Base-by-base conservation (phyloP, 2,797 vertebrate genomes). In the Acropternis orthonyx region DNA sequence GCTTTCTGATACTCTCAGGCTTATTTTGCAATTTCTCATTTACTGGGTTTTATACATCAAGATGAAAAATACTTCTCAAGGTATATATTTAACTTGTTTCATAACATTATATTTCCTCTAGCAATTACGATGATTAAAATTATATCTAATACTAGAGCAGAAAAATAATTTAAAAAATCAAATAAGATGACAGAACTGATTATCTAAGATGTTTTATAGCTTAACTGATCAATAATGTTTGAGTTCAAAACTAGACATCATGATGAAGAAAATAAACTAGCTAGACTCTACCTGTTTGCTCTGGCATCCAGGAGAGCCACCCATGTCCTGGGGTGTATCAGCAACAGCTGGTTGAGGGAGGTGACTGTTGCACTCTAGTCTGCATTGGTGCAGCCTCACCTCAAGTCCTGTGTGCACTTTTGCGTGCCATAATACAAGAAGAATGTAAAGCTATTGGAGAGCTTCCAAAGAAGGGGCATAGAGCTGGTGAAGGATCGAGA, bases 261-360 rank as follows among this genome's bases (percentile, higher is more conserved):
- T 10, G 12, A 39, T 30, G 18, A 67, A 77, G 7, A 17, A 61
- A 43, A 79, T n/a, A 62, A 34, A 0, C 5, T 65, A 80, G 4
- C 8, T 30, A 32, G 28, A 37, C 3, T 24, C 14, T 52, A 36
- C 2, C 15, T 7, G 12, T 54, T 24, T 54, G 7, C 18, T 10
- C 5, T 74, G 0, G 0, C 6, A 24, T 17, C 46, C 39, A 23
- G 26, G 26, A 61, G 26, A 14, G 21, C 39, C 11, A 27, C 14
- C 21, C 3, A 1, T 75, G 26, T 32, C 26, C 41, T 23, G 8
- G 14, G 6, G 5, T 23, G 26, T 43, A 28, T 62, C 17, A 41
- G 61, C 26, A 14, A 75, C 26, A 36, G 22, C 15, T 10, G 5
- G 1, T 0, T 34, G 10, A 55, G 18, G 26, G 30, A 54, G 12